A percentile compares a stretch with the other conserved stretches of the same genome.
Evolutionary conservation across 2,888 invertebrate genomes (phyloP).

Genomic region (Dynastes grantii): DNA sequence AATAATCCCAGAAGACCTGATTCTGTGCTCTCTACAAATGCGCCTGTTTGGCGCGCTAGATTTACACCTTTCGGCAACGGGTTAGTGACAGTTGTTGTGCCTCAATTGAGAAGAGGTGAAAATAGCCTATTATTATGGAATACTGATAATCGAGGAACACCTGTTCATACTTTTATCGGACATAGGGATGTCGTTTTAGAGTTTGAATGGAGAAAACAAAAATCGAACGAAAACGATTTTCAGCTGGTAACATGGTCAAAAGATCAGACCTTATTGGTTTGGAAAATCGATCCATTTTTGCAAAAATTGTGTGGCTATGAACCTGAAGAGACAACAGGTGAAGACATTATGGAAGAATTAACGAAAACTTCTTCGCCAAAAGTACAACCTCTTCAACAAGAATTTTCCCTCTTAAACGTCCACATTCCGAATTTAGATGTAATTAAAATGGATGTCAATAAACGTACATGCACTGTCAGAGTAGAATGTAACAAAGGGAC

Average conservation of each 20-base stretch:
- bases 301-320: conserved; percentile 87
- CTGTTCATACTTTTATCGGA: conserved; percentile 93
- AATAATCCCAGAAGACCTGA: conserved; percentile 89
- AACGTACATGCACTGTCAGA: conserved; percentile 75
- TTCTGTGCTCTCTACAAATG: conserved; percentile 86
- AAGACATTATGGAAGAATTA: conserved; percentile 54
- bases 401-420: conserved; percentile 83
- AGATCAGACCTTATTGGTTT: conserved; percentile 92
- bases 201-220: conserved; percentile 92
- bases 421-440: conserved; percentile 83
- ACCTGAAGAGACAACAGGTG: conserved; percentile 67
- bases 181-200: conserved; percentile 95
- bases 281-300: conserved; percentile 90
- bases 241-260: conserved; percentile 96
- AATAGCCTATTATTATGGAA: conserved; percentile 88
- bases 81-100: conserved; percentile 81
- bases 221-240: conserved; percentile 75
- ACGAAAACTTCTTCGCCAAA: conserved; percentile 66
- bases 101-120: conserved; percentile 91
- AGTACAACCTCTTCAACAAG: conserved; percentile 80
- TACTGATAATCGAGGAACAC: conserved; percentile 78
- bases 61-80: conserved; percentile 92
- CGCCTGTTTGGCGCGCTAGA: conserved; percentile 94
- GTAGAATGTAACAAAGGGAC: conserved; percentile 70
- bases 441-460: conserved; percentile 71